A percentile compares a stretch with the other conserved stretches of the same genome.
phyloP scores from a whole-genome alignment of 2,113 vertebrate species.

The Gorsachius goisagi region DNA sequence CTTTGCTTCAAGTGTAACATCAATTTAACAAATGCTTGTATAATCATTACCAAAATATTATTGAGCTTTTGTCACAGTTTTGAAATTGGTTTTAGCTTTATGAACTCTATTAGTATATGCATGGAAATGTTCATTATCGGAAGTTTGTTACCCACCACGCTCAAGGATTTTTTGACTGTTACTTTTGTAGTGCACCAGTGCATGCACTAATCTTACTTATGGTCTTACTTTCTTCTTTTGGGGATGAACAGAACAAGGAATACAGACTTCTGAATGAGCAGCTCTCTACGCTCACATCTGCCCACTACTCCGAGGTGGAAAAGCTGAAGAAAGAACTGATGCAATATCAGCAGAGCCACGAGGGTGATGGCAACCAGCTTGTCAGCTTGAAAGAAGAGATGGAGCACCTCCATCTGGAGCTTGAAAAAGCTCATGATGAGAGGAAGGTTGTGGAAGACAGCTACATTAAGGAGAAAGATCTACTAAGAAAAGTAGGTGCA shows the following conservation, averaged over 20 bases:
- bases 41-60: background rate
- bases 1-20: background rate
- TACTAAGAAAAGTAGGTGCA: constrained; percentile 77
- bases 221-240: background rate
- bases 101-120: background rate
- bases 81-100: background rate
- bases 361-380: constrained; percentile 57
- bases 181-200: background rate
- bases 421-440: constrained; percentile 74
- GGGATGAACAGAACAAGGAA: constrained; percentile 81
- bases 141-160: background rate
- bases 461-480: constrained; percentile 78
- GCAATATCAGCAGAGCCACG: constrained; percentile 61
- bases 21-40: background rate
- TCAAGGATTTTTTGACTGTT: background rate
- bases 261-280: constrained; percentile 80
- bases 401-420: constrained; percentile 75
- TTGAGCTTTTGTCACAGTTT: background rate
- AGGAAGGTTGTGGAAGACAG: constrained; percentile 81
- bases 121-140: accelerated
- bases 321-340: constrained; percentile 87
- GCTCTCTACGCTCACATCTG: constrained; percentile 50
- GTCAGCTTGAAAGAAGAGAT: constrained; percentile 82
- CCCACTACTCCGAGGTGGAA: constrained; percentile 75
- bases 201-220: background rate